phyloP scores from a whole-genome alignment of 1,140 invertebrate species.

The Drosophila kohkoa region DNA sequence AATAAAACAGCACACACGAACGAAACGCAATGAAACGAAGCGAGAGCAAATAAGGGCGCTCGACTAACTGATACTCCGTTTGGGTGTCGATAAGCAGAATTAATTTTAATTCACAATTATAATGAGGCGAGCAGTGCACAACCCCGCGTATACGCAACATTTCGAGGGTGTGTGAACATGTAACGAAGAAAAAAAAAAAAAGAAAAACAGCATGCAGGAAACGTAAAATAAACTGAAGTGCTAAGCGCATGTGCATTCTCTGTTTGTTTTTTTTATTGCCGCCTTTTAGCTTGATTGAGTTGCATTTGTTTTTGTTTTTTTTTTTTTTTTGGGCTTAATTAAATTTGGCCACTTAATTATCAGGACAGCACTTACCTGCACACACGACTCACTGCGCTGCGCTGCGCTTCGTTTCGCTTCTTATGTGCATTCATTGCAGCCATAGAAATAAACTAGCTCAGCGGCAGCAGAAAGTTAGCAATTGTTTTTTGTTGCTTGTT shows the following conservation, averaged over 20 bases:
- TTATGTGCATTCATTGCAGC: conserved; percentile 38
- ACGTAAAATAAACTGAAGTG: not conserved
- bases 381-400: not conserved
- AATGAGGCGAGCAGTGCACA: not conserved
- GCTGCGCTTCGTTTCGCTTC: not conserved
- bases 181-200: too few relatives aligned
- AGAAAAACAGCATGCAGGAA: too few relatives aligned
- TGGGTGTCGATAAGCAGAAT: too few relatives aligned
- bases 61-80: not conserved
- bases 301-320: conserved; percentile 8
- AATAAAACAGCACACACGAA: not conserved
- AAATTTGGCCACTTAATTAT: conserved; percentile 45
- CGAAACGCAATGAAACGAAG: not conserved
- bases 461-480: conserved; percentile 23
- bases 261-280: conserved; percentile 49
- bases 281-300: conserved; percentile 56
- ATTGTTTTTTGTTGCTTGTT: conserved; percentile 7
- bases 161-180: not conserved
- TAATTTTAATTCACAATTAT: not conserved
- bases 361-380: conserved; percentile 23
- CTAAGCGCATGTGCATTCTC: conserved; percentile 40
- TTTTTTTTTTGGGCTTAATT: conserved; percentile 40
- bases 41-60: conserved; percentile 5
- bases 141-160: not conserved
- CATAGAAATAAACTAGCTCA: conserved; percentile 12